Base-by-base conservation (phyloP, 1,140 invertebrate genomes). In the Drosophila takahashii region DNA sequence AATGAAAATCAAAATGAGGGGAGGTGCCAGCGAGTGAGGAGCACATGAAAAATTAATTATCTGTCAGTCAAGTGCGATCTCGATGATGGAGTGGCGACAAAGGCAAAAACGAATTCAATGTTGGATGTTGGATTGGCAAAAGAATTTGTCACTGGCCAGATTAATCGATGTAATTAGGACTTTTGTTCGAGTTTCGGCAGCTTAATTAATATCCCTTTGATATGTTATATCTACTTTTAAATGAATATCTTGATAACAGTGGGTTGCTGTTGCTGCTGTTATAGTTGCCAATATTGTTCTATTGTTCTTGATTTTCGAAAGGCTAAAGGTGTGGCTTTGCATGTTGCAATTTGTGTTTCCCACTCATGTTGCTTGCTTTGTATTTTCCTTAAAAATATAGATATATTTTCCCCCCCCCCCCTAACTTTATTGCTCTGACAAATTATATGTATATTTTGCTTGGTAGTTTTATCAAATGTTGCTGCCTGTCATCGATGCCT, bases 21-120 rank as follows among this genome's bases (percentile, higher is more conserved):
- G 18, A 53, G 42, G 29, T 57, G 52, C 16, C 41, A 29, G 29
- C 0, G 29, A 8, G 29, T 1, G 8, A 29, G 29, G 8, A 34
- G 15, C 53, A 42, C 47, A 77, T 81, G 72, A 77, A 81, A 77
- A 77, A 81, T 81, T 81, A 72, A 81, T 81, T 81, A 77, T 81
- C 59, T 72, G 39, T 69, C 70, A 45, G 69, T 59, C 32, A 57
- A 47, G 37, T 18, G 16, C 16, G 13, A 41, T 42, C 15, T 22
- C 36, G 45, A 42, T 65, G 64, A 67, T 52, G 15, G 45, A 67
- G 36, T 26, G 57, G 27, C 32, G 9, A 10, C 18, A 26, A 50
- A 47, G 27, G 37, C 32, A 50, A n/a, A n/a, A n/a, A n/a, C n/a
- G n/a, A n/a, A n/a, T n/a, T n/a, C n/a, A n/a, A 64, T 41, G 41